Base-by-base conservation (phyloP, 2,113 vertebrate genomes). In the Lanius ludovicianus region DNA sequence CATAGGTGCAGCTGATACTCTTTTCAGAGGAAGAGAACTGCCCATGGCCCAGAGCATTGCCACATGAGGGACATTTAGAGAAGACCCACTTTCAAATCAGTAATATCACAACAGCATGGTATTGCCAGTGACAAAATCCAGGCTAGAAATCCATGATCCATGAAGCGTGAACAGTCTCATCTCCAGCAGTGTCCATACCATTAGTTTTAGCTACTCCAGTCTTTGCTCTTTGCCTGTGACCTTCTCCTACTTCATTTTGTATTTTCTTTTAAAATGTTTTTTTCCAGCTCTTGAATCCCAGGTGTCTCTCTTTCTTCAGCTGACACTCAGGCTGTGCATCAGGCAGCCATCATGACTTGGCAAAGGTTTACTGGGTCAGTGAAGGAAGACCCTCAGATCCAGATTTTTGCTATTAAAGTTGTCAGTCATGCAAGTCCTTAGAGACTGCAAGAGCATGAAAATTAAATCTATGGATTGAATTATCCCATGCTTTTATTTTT, bases 281-380 rank as follows among this genome's bases (percentile, higher is more conserved):
- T 97, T 85, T 95, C 82, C 82, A 86, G 64, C 44, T 78, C 76
- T 67, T 21, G 56, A 71, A 52, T 84, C 79, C 95, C 96, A 95
- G 93, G 95, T 96, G 95, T 95, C 95, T 96, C 85, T 94, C 44
- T 84, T 96, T 88, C 93, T 92, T 93, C 83, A 89, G 60, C 76
- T 96, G 90, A 92, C 96, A 90, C 83, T 92, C 69, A 46, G 44
- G 64, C 56, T 78, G 73, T 71, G 64, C 85, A 81, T 86, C 95
- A 94, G 90, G 88, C 86, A 96, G 64, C 91, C 62, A 94, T 95
- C 96, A 94, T 4, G 41, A 93, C 70, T 95, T 96, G 85, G 93
- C 90, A 89, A 68, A 94, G 49, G 44, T 70, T 96, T 94, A 16
- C 63, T 90, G 78, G 89, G 89, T 91, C 93, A 90, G 28, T 23